Percentiles rank a stretch among this genome's conserved stretches.
Conservation (phyloP, 2,797 vertebrate genomes). For the Spinus pinus region DNA sequence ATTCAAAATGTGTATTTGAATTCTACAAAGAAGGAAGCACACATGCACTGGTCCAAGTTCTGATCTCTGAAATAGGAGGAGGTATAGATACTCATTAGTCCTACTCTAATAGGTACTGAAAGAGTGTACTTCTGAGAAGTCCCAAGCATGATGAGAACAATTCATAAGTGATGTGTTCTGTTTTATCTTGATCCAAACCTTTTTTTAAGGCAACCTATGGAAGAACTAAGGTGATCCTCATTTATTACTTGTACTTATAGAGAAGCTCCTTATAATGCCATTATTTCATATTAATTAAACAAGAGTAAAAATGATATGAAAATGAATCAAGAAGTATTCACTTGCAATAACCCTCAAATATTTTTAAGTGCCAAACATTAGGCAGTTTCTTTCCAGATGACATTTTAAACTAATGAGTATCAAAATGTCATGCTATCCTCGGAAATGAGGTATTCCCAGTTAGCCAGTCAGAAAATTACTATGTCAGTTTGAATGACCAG, state of each 20-base stretch:
- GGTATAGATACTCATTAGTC: background rate
- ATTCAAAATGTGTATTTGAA: background rate
- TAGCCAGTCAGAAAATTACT: slow-evolving; percentile 43
- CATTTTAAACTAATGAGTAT: slow-evolving; percentile 42
- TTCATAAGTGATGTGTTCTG: background rate
- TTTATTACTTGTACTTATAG: background rate
- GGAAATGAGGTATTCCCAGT: background rate
- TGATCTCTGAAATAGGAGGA: background rate
- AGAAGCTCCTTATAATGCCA: background rate
- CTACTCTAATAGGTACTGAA: background rate
- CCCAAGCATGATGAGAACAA: background rate
- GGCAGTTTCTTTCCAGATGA: slow-evolving; percentile 31
- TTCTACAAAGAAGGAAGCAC: background rate
- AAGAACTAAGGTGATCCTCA: background rate
- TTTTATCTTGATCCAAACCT: background rate
- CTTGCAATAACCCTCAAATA: background rate
- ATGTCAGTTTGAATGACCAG: slow-evolving; percentile 25
- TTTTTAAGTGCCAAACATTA: background rate
- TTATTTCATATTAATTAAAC: background rate
- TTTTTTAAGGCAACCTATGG: background rate
- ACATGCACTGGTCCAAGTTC: background rate
- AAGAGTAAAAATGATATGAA: background rate
- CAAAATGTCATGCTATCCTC: slow-evolving; percentile 23
- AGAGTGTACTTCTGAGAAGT: background rate
- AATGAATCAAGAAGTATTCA: background rate